Evolutionary conservation across 1,140 invertebrate genomes (phyloP).

Genomic region (Drosophila truncata): DNA sequence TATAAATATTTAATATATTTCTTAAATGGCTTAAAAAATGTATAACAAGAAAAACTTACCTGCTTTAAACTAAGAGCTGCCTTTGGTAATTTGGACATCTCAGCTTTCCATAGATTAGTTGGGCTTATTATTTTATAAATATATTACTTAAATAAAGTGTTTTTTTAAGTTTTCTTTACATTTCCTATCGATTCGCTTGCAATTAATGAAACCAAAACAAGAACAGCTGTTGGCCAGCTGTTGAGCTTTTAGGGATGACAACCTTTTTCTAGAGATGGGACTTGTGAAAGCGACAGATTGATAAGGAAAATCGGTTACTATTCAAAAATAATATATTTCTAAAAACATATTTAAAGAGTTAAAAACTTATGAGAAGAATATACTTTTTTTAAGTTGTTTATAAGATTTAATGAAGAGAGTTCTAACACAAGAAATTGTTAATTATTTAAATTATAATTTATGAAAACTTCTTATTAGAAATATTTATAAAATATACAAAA

Average conservation of each 20-base stretch:
- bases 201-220: slow-evolving; percentile 18
- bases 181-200: slow-evolving; percentile 1
- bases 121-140: background rate
- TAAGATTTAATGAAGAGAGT: background rate
- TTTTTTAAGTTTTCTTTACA: background rate
- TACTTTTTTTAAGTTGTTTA: background rate
- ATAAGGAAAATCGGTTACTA: background rate
- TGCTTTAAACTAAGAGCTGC: slow-evolving; percentile 87
- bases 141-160: background rate
- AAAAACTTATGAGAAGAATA: too few species aligned
- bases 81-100: slow-evolving; percentile 86
- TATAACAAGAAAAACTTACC: slow-evolving; percentile 44
- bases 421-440: background rate
- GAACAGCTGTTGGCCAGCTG: slow-evolving; percentile 47
- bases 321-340: background rate
- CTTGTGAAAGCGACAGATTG: background rate
- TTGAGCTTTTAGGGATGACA: background rate
- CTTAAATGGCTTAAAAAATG: too few species aligned
- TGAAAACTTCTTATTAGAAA: too few species aligned
- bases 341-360: background rate
- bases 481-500: background rate
- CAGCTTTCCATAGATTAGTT: slow-evolving; percentile 6
- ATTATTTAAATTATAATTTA: too few species aligned
- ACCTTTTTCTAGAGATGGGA: background rate
- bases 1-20: background rate